Percentiles rank a stretch among this genome's conserved stretches.
These are phyloP conservation scores for Physella acuta DNA, from an alignment of 1,140 invertebrate genomes.

Conservation along the genomic window DNA sequence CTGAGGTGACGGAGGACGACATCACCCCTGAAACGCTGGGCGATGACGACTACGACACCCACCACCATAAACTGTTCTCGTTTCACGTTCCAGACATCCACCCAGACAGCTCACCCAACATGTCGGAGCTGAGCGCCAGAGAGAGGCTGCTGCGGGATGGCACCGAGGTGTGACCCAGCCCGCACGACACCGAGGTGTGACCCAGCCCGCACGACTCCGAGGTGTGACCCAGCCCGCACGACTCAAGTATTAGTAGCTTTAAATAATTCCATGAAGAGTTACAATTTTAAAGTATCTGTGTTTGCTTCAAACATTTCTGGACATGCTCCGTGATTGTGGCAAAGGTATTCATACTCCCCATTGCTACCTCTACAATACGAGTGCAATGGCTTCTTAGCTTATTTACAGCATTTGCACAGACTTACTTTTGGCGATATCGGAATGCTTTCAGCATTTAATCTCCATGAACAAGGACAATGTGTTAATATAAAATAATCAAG, in stretches of 20 bases:
- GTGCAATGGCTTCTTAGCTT: too few relatives aligned
- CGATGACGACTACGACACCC: slow-evolving; percentile 14
- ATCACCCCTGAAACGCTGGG: slow-evolving; percentile 27
- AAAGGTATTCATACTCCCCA: too few relatives aligned
- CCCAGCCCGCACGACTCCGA: slow-evolving; percentile 1
- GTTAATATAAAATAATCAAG: too few relatives aligned
- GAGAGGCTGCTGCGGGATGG: slow-evolving; percentile 15
- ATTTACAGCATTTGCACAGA: too few relatives aligned
- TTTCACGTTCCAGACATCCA: slow-evolving; percentile 10
- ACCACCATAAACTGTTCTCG: slow-evolving; percentile 14
- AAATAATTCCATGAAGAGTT: not conserved
- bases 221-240: slow-evolving; percentile 16
- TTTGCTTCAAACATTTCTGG: too few relatives aligned
- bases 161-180: slow-evolving; percentile 16
- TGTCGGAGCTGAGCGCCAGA: slow-evolving; percentile 4
- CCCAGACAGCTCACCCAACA: slow-evolving; percentile 3
- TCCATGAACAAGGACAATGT: too few relatives aligned
- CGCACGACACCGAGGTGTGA: slow-evolving; percentile 21
- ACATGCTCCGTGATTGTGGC: too few relatives aligned
- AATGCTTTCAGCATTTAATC: too few relatives aligned
- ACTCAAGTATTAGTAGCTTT: too few relatives aligned
- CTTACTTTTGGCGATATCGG: too few relatives aligned
- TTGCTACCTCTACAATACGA: too few relatives aligned
- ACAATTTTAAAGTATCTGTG: too few relatives aligned
- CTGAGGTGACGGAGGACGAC: slow-evolving; percentile 42